Conservation (phyloP, 1,140 invertebrate genomes). For the Vanessa tameamea region DNA sequence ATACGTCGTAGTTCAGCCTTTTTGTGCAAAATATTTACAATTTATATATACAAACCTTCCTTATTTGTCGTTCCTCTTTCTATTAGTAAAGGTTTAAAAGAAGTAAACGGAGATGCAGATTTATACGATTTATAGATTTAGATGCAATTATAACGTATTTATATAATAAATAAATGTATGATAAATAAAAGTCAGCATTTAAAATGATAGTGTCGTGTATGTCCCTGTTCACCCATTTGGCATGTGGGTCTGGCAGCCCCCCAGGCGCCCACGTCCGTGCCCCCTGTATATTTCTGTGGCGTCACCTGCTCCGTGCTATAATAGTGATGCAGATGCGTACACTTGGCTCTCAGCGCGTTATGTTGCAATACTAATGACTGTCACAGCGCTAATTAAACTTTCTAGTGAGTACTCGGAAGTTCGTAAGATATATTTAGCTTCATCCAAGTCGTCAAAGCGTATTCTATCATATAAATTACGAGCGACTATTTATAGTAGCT, state of each 20-base stretch:
- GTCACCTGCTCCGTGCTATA: conserved; percentile 46
- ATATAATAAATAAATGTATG: neutral
- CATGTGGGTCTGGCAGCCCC: conserved; percentile 59
- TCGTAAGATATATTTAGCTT: conserved; percentile 20
- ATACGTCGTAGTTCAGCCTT: too few relatives aligned
- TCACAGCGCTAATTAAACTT: conserved; percentile 49
- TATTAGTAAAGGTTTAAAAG: too few relatives aligned
- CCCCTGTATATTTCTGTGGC: conserved; percentile 53
- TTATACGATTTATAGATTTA: too few relatives aligned
- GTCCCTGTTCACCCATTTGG: conserved; percentile 61
- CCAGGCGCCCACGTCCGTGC: conserved; percentile 51
- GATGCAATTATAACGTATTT: neutral
- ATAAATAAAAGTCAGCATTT: conserved; percentile 13
- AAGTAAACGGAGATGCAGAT: too few relatives aligned
- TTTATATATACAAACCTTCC: too few relatives aligned
- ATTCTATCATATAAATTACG: neutral
- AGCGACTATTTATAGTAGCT: neutral
- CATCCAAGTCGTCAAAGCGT: neutral
- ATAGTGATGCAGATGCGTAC: conserved; percentile 42
- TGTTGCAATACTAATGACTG: conserved; percentile 45
- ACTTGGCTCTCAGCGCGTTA: conserved; percentile 47
- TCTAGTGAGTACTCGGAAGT: conserved; percentile 33
- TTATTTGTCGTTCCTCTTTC: too few relatives aligned
- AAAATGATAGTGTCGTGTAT: conserved; percentile 21
- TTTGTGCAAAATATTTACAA: too few relatives aligned